Base-by-base conservation (phyloP, 2,797 vertebrate species). In the Tinamus major region DNA sequence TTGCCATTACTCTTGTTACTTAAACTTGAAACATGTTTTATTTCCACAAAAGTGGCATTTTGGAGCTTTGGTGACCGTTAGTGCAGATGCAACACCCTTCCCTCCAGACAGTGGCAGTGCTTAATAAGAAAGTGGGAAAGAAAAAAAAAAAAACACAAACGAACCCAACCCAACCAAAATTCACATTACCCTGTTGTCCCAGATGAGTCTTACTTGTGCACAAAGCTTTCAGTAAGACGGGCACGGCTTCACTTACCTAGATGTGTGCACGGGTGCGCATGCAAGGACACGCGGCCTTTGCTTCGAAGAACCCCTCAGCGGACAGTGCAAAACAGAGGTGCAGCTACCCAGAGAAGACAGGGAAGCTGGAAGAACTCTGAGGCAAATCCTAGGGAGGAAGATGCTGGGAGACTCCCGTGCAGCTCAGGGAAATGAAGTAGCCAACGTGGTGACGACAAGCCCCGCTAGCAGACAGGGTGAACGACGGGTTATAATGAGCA, bases 381-480 rank as follows among this genome's bases (percentile, higher is more conserved):
- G 81, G 64, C 70, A 79, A 72, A 93, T 18, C 56, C 19, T 7
- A 53, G 35, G 27, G 24, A 56, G 23, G 72, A 90, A 67, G 46
- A 48, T 21, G 58, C 11, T 13, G 27, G 51, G 33, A 13, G 6
- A 64, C 26, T 82, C 20, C 20, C 41, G 42, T 4, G 14, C 59
- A 83, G 33, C 9, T 81, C 49, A 88, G 42, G 68, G 53, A 79
- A 90, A 85, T 0, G 1, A 65, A 72, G 63, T 0, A 2, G 1
- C 1, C 16, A 20, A 4, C 3, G 14, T 8, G 51, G 51, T 5
- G 23, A 67, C 64, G 76, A 27, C 3, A 33, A 75, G 59, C 27
- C 74, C 26, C 0, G 0, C 24, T 11, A 74, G 44, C 7, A 31
- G 59, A 41, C 26, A 42, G 46, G 42, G 21, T 5, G 26, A 19